These are phyloP conservation scores for Pygoscelis adeliae DNA, from an alignment of 2,113 vertebrate species.

Conservation along the genomic window DNA sequence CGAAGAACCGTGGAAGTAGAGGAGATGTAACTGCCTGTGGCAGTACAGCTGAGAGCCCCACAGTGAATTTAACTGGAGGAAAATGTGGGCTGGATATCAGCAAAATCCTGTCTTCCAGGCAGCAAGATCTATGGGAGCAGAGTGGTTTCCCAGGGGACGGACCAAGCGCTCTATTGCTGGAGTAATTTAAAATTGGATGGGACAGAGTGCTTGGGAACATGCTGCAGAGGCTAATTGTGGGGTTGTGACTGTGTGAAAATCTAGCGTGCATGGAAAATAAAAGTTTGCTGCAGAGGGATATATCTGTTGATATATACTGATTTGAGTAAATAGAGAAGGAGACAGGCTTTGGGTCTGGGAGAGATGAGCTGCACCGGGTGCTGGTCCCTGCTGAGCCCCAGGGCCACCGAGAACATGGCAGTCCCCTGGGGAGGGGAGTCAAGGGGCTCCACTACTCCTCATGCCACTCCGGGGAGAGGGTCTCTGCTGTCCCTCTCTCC, in stretches of 20 bases:
- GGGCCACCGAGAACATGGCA: rapidly evolving
- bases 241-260: slow-evolving; percentile 9
- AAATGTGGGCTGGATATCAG: slow-evolving; percentile 27
- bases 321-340: neutral
- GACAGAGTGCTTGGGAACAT: slow-evolving; percentile 65
- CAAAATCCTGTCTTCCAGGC: slow-evolving; percentile 12
- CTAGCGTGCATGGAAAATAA: neutral
- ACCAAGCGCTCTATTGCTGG: slow-evolving; percentile 16
- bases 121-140: slow-evolving; percentile 19
- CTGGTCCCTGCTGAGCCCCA: neutral
- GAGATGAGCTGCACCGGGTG: neutral
- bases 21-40: neutral
- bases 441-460: neutral
- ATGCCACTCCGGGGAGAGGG: rapidly evolving
- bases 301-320: neutral
- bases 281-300: neutral
- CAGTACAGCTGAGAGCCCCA: neutral
- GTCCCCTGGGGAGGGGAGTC: neutral
- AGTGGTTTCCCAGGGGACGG: slow-evolving; percentile 18
- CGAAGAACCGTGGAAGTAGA: neutral
- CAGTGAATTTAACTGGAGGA: neutral
- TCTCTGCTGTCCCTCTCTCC: neutral
- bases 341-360: neutral
- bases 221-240: slow-evolving; percentile 37
- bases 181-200: slow-evolving; percentile 64